These are phyloP conservation scores for Arbacia lixula DNA, from an alignment of 53 echinoderm and acorn worm genomes.

Conservation along the genomic window DNA sequence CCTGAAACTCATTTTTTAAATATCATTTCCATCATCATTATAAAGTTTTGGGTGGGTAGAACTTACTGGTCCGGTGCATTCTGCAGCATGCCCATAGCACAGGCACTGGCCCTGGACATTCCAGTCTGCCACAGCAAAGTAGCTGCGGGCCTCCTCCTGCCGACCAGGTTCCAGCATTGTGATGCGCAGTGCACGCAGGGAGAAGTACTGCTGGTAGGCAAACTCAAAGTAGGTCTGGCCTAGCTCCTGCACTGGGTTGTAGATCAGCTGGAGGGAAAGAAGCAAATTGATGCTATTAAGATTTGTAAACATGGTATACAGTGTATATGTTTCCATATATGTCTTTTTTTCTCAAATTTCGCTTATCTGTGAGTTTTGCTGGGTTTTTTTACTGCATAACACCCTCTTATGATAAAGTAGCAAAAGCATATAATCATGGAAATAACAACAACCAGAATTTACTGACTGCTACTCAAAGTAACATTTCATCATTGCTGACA, in stretches of 20 bases:
- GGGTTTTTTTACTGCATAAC: no score
- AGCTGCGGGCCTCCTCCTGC: slow-evolving; percentile 35
- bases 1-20: no score
- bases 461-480: no score
- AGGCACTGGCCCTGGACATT: slow-evolving; percentile 85
- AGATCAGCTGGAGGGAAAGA: slow-evolving; percentile 61
- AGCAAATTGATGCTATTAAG: background rate
- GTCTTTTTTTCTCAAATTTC: no score
- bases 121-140: slow-evolving; percentile 95
- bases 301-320: background rate
- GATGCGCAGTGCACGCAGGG: slow-evolving; percentile 62
- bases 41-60: no score
- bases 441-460: no score
- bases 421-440: no score
- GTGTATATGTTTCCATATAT: no score
- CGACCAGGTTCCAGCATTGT: slow-evolving; percentile 74
- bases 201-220: slow-evolving; percentile 67
- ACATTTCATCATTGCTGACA: no score
- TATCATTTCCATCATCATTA: no score
- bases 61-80: slow-evolving; percentile 76
- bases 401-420: no score
- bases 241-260: slow-evolving; percentile 79
- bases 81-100: slow-evolving; percentile 89
- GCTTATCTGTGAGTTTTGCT: no score
- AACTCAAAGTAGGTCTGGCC: slow-evolving; percentile 63